Evolutionary conservation across 2,797 vertebrate species (phyloP).

Genomic region (Acridotheres tristis): DNA sequence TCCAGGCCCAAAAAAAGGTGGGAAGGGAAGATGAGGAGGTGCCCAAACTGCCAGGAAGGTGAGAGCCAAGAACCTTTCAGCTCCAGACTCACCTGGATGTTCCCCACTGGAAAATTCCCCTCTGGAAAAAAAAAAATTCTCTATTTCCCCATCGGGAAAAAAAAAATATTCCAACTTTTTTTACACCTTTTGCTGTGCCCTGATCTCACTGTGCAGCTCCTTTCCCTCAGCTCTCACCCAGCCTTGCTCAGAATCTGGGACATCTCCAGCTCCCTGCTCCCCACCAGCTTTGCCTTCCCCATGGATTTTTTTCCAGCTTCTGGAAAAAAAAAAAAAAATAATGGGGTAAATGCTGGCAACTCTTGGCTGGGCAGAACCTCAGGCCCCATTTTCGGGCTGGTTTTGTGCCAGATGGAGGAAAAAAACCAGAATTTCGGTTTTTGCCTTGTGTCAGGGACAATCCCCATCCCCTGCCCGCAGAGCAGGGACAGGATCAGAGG

Average conservation of each 20-base stretch:
- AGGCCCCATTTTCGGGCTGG: fast-evolving
- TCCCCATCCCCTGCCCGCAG: not conserved
- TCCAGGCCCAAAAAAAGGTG: not conserved
- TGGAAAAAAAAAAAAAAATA: no score
- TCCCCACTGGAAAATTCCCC: not conserved
- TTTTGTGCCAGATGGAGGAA: not conserved
- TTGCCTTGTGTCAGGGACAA: fast-evolving
- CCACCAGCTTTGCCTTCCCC: not conserved
- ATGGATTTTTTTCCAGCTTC: not conserved
- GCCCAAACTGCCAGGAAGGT: not conserved
- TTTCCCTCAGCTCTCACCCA: not conserved
- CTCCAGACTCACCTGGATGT: not conserved
- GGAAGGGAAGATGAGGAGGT: not conserved
- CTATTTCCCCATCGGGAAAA: not conserved
- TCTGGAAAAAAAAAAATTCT: not conserved
- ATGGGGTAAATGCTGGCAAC: not conserved
- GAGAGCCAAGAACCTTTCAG: fast-evolving
- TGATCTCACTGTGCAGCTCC: fast-evolving
- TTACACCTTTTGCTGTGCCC: fast-evolving
- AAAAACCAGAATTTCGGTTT: fast-evolving
- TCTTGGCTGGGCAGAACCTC: not conserved
- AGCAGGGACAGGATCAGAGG: not conserved
- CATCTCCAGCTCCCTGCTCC: not conserved
- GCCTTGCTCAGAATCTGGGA: fast-evolving
- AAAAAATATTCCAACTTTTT: not conserved